Evolutionary conservation across 1,140 invertebrate genomes (phyloP), one percentile per base, ranked within the genome.

Genomic region (Helicoverpa armigera): DNA sequence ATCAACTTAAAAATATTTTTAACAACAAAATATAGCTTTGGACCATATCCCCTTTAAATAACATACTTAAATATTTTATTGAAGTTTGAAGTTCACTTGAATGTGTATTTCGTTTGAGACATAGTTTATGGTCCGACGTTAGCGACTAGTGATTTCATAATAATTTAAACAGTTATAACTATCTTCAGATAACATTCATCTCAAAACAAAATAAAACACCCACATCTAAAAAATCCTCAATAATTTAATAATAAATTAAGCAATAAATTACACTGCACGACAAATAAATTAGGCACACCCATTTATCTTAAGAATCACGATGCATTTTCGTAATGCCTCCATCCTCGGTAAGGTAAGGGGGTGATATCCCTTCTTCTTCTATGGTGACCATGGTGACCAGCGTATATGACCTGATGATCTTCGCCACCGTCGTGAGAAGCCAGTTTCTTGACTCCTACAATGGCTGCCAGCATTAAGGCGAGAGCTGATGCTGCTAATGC

Each of bases 371-470:
- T 89, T 84, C 96, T 96, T 85, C 95, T 95, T 58, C 96, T 91
- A 54, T 96, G 95, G 83, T 97, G 96, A 70, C 96, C 96, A 82
- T 96, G 96, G 29, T 95, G 94, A 76, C 96, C 94, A 29, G 96
- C 96, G 85, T 97, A 97, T 51, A 97, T 96, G n/a, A 97, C 97
- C 82, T 97, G 96, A 85, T 97, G 96, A 14, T 96, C 96, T 61
- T 96, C 96, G 43, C 95, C 92, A 35, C 97, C 96, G 10, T 97
- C 96, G 35, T 96, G 95, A 16, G 96, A 95, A 0, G 96, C 90
- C 14, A 97, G 91, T 67, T 97, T 97, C 92, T 98, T 98, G 5
- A 97, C 93, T 9, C 97, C 97, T 2, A 97, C 95, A 53, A 97
- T 96, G 5, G 96, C 94, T 18, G 97, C 97, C 63, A 98, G 94